A percentile compares a stretch with the other conserved stretches of the same genome.
Conservation (phyloP, 2,888 invertebrate species). For the Deilephila elpenor region DNA sequence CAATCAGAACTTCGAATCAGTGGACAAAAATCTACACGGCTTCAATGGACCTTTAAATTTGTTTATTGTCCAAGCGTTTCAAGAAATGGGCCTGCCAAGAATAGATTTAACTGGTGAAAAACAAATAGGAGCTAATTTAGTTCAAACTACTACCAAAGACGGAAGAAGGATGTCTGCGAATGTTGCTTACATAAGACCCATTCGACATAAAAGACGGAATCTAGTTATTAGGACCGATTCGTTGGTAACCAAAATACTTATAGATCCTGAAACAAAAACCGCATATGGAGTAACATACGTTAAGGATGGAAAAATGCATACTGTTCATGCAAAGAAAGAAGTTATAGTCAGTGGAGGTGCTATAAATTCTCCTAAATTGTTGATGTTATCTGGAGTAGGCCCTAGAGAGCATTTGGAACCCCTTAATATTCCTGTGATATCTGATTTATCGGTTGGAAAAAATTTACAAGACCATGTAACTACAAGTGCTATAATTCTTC, state of each 20-base stretch:
- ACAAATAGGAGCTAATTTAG: conserved; percentile 86
- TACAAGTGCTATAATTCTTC: conserved; percentile 78
- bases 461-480: conserved; percentile 91
- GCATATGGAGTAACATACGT: conserved; percentile 74
- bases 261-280: conserved; percentile 82
- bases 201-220: conserved; percentile 81
- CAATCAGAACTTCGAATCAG: conserved; percentile 82
- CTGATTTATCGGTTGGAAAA: conserved; percentile 88
- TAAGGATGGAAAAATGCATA: conserved; percentile 70
- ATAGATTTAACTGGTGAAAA: conserved; percentile 84
- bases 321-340: conserved; percentile 84
- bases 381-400: conserved; percentile 88
- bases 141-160: conserved; percentile 85
- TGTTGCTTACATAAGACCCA: conserved; percentile 87
- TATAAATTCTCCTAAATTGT: conserved; percentile 85
- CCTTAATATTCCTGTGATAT: conserved; percentile 82
- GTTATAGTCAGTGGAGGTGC: conserved; percentile 85
- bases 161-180: conserved; percentile 87
- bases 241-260: conserved; percentile 83
- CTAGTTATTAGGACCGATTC: conserved; percentile 80
- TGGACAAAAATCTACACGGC: conserved; percentile 84
- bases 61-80: conserved; percentile 85
- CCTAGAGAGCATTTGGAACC: conserved; percentile 81
- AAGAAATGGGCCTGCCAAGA: conserved; percentile 85
- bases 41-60: conserved; percentile 87